These are phyloP conservation scores for Gallinago nigripennis DNA, from an alignment of 2,797 vertebrate genomes.

Conservation along the genomic window DNA sequence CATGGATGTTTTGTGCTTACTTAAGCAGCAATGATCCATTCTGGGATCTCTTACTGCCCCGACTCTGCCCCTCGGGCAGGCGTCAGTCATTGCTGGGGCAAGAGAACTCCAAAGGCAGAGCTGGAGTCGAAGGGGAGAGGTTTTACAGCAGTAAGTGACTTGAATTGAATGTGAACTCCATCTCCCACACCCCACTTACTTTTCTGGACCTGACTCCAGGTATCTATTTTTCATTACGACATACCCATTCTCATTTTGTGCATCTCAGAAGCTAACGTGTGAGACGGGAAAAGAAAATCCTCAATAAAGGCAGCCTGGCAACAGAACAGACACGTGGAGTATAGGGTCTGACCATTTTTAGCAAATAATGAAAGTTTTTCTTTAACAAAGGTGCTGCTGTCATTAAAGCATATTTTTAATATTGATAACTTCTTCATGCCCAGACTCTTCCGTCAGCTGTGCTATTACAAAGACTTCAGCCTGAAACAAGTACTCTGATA, in stretches of 20 bases:
- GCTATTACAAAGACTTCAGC: not conserved
- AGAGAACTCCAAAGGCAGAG: not conserved
- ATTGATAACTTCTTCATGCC: not conserved
- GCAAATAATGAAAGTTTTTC: not conserved
- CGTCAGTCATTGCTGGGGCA: not conserved
- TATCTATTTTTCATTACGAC: not conserved
- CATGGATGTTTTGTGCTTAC: slow-evolving; percentile 4
- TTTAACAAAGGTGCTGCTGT: not conserved
- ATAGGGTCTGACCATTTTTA: not conserved
- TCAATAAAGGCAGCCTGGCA: not conserved
- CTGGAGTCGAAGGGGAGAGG: not conserved
- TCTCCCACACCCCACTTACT: not conserved
- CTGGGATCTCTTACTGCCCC: not conserved
- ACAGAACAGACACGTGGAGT: not conserved
- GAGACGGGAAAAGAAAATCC: not conserved
- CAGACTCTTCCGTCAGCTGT: not conserved
- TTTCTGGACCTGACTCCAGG: not conserved
- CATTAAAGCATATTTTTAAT: not conserved
- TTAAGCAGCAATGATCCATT: not conserved
- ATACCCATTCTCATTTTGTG: not conserved
- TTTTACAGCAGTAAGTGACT: not conserved
- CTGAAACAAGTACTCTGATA: not conserved
- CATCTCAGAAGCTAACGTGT: not conserved
- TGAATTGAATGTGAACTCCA: not conserved
- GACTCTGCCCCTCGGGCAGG: not conserved